phyloP scores from a whole-genome alignment of 2,797 vertebrate genomes.

The Spheniscus humboldti region DNA sequence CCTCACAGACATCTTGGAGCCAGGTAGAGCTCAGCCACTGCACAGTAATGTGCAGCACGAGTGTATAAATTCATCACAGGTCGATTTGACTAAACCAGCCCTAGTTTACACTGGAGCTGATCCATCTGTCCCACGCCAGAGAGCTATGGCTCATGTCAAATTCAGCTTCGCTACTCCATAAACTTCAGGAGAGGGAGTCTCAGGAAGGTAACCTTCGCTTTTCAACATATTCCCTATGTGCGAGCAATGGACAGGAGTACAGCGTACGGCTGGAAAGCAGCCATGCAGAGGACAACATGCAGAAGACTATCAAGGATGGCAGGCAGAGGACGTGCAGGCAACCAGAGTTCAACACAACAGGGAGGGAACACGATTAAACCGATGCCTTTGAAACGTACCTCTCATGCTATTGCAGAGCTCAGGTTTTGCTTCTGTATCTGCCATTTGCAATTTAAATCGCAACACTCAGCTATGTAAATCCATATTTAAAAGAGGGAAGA shows the following conservation, averaged over 20 bases:
- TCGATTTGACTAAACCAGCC: slow-evolving; percentile 63
- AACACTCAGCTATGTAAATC: not conserved
- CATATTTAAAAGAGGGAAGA: not conserved
- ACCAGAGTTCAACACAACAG: not conserved
- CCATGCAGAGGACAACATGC: not conserved
- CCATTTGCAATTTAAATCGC: slow-evolving; percentile 30
- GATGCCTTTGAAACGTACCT: not conserved
- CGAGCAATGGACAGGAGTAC: not conserved
- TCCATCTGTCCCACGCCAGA: slow-evolving; percentile 37
- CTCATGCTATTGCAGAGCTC: not conserved
- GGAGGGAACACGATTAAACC: not conserved
- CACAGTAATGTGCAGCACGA: not conserved
- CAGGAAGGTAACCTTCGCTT: not conserved
- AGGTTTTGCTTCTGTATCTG: not conserved
- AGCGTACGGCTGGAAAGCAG: not conserved
- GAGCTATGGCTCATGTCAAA: not conserved
- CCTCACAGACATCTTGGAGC: not conserved
- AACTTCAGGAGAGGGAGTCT: not conserved
- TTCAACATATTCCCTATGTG: not conserved
- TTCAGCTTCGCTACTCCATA: not conserved
- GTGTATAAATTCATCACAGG: slow-evolving; percentile 19
- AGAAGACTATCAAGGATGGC: not conserved
- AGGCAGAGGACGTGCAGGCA: not conserved
- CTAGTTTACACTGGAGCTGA: slow-evolving; percentile 58
- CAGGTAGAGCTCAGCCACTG: slow-evolving; percentile 13